Evolutionary conservation across 2,888 invertebrate species (phyloP), one percentile per base, ranked within the genome.

Genomic region (Hofmannophila pseudospretella): DNA sequence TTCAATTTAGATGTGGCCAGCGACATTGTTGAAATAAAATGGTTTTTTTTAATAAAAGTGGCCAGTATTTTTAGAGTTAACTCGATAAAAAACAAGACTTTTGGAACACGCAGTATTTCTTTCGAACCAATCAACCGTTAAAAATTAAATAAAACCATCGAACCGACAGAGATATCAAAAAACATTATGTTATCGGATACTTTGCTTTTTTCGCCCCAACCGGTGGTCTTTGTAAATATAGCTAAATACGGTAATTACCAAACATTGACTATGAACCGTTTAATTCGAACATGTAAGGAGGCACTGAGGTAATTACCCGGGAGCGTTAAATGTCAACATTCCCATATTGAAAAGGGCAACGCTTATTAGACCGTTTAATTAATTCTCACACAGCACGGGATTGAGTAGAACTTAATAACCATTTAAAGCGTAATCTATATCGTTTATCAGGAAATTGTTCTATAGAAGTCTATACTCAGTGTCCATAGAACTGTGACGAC

Each of bases 321-420:
- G 8, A 23, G 20, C 33, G 74, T 73, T 75, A 80, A 80, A 81
- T 76, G 81, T 71, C 80, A 78, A 67, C 78, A 67, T 70, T 65
- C 69, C 71, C 47, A 53, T 52, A 49, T 49, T 47, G 46, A 51
- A 76, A 77, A 78, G 71, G 76, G 69, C 75, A 73, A 48, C 52
- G 47, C 62, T 62, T 67, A 67, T 68, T 67, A 66, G 64, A 59
- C 59, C 60, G 49, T 54, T 54, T 56, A 58, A 56, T 58, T 34
- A 42, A 31, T 31, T 20, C 26, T 2, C 10, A 25, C 22, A 19
- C 2, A 32, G 32, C 5, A 27, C 26, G 29, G 13, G 27, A 29
- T 31, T 39, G 52, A 57, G 53, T 48, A 47, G 47, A 51, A 42
- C 47, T 59, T 54, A 51, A 55, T 57, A 59, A 51, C 50, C 58